Conservation (phyloP, 2,888 invertebrate species). For the Pristionchus arcanus region DNA sequence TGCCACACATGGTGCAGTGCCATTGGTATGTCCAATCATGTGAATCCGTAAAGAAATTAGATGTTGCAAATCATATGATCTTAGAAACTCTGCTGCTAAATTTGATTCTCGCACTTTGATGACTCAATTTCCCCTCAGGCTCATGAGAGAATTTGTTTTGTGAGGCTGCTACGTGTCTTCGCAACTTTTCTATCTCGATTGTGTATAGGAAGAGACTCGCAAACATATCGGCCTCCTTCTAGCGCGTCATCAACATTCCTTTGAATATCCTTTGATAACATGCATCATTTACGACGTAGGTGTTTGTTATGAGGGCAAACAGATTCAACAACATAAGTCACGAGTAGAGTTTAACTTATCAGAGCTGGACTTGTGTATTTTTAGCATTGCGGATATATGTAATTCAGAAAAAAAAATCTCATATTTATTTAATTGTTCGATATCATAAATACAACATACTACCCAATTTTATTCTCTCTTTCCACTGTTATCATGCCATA, state of each 20-base stretch:
- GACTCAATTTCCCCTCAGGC: slow-evolving; percentile 31
- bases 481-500: too few relatives aligned
- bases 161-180: neutral
- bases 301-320: neutral
- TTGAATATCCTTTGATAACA: neutral
- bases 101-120: slow-evolving; percentile 42
- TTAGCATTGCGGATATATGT: too few relatives aligned
- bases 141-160: neutral
- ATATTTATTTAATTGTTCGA: too few relatives aligned
- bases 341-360: too few relatives aligned
- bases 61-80: slow-evolving; percentile 3
- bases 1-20: too few relatives aligned
- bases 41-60: neutral
- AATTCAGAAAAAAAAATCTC: too few relatives aligned
- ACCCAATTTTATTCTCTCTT: too few relatives aligned
- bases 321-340: too few relatives aligned
- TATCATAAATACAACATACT: too few relatives aligned
- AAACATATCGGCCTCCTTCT: neutral
- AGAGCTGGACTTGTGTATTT: too few relatives aligned
- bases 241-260: neutral
- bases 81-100: neutral
- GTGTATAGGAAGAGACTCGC: neutral
- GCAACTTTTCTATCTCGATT: slow-evolving; percentile 4
- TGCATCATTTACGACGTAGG: neutral
- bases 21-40: neutral